Conservation (phyloP, 2,888 invertebrate species). For the Melieria picta region DNA sequence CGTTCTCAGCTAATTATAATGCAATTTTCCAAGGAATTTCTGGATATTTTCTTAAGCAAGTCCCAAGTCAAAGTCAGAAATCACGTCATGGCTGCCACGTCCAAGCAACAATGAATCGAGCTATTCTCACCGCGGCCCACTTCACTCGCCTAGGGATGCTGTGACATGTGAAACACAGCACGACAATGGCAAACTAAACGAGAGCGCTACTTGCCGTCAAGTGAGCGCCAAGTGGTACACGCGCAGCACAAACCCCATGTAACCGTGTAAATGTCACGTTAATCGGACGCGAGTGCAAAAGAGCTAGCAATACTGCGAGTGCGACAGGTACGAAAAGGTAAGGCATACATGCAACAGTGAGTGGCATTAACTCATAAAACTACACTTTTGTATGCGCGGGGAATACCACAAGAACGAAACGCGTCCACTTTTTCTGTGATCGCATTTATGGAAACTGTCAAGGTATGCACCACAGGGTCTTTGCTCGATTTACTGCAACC, state of each 20-base stretch:
- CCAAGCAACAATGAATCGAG: conserved; percentile 66
- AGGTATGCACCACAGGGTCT: background rate
- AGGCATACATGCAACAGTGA: conserved; percentile 19
- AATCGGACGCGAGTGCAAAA: conserved; percentile 9
- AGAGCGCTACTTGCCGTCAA: background rate
- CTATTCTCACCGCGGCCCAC: conserved; percentile 53
- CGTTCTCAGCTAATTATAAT: conserved; percentile 51
- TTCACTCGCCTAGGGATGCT: conserved; percentile 27
- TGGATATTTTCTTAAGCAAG: conserved; percentile 46
- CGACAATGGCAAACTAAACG: background rate
- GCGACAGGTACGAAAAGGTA: conserved; percentile 16
- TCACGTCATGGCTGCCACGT: conserved; percentile 67
- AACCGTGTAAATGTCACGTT: conserved; percentile 14
- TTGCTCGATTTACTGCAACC: background rate
- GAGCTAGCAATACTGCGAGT: conserved; percentile 16
- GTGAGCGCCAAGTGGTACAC: background rate
- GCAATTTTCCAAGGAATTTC: conserved; percentile 55
- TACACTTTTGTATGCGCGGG: background rate
- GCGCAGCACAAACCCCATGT: background rate
- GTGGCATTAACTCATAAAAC: background rate
- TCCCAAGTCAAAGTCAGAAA: conserved; percentile 60
- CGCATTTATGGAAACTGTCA: background rate
- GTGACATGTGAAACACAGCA: conserved; percentile 27
- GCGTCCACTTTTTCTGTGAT: background rate
- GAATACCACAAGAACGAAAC: background rate